These are phyloP conservation scores for Lagopus leucura DNA, from an alignment of 2,113 vertebrate genomes.

Conservation along the genomic window DNA sequence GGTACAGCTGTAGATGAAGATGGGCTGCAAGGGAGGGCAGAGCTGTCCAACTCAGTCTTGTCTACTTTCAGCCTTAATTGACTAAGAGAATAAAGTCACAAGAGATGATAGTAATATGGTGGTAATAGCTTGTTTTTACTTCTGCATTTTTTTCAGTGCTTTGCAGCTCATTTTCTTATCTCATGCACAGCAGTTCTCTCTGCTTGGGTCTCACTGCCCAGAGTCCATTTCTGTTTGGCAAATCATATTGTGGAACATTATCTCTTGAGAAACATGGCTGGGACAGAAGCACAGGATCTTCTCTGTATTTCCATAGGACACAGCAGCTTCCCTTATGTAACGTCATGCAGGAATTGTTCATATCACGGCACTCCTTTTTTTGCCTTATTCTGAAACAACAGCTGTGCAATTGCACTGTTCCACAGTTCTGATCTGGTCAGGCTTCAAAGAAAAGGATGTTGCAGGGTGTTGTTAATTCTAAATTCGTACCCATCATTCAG, in stretches of 20 bases:
- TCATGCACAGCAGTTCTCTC: not conserved
- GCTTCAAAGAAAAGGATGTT: not conserved
- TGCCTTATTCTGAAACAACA: not conserved
- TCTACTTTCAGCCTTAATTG: not conserved
- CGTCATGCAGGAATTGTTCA: not conserved
- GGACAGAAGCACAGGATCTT: not conserved
- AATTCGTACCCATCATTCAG: not conserved
- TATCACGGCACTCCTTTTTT: not conserved
- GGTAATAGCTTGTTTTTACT: not conserved
- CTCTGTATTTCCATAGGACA: not conserved
- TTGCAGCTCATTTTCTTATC: not conserved
- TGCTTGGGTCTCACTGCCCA: not conserved
- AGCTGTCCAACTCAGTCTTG: not conserved
- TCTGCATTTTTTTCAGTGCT: not conserved
- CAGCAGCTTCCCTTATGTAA: accelerated
- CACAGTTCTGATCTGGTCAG: not conserved
- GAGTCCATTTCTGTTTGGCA: not conserved
- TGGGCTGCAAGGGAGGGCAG: not conserved
- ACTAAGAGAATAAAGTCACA: not conserved
- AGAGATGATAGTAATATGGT: not conserved
- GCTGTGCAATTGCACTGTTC: not conserved
- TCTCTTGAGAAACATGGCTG: not conserved
- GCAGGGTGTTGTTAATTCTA: not conserved
- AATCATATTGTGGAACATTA: accelerated
- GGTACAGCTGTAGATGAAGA: not conserved